Evolutionary conservation across 2,113 vertebrate species (phyloP), one percentile per base, ranked within the genome.

Genomic region (Atractosteus spatula): DNA sequence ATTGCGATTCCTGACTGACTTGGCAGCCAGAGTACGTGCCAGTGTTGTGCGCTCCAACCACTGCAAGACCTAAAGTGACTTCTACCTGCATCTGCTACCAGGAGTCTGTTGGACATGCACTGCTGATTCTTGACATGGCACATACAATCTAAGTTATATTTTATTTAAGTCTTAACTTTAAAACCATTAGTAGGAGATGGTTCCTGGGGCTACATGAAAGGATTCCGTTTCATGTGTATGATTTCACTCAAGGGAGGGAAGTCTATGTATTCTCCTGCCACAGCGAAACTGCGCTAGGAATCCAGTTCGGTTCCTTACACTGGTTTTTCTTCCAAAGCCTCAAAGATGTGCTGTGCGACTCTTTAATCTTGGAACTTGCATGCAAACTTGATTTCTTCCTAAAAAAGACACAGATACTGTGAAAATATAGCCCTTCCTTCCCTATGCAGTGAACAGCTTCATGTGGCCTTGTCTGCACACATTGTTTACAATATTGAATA

Each of bases 101-200:
- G 70, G 57, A 75, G 75, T 59, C 43, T 13, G 44, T 56, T 29
- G 47, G 47, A 51, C 5, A 7, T 51, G 47, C 10, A 62, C 62
- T 44, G 66, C 51, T 56, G 51, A 72, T 59, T 17, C 8, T 82
- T 78, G 85, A 85, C 85, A 75, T 70, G 79, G 82, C 83, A 84
- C 85, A 82, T 83, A 86, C 85, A 88, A 75, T 81, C 78, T 89
- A 89, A 89, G 83, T 89, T 88, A 88, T 89, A 81, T 87, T 88
- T 88, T 88, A 87, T 89, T 88, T 89, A 88, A 89, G 75, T 84
- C 82, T 83, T 83, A 87, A 84, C 82, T 82, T 81, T 86, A 82
- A 84, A 80, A 86, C 10, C 57, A 59, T 13, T 59, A 59, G 11
- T 59, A 59, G 14, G 57, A 5, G 3, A 59, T 59, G 57, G 11